These are phyloP conservation scores for Oscheius myriophilus DNA, from an alignment of 2,888 invertebrate species.

Conservation along the genomic window DNA sequence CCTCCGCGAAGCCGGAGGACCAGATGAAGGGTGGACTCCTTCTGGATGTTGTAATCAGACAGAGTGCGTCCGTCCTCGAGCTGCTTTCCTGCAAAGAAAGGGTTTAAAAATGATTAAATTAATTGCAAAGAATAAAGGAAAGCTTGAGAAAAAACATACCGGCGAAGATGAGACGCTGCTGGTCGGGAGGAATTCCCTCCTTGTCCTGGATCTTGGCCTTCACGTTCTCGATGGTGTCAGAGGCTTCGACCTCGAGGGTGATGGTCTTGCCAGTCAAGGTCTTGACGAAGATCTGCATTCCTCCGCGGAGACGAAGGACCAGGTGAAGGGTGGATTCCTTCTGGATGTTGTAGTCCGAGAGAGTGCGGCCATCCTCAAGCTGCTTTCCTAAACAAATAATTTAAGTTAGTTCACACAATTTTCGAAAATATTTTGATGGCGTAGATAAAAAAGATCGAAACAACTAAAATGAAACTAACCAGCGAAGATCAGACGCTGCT, in stretches of 20 bases:
- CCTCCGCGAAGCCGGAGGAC: conserved; percentile 59
- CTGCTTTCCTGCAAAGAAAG: conserved; percentile 11
- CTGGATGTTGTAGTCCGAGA: conserved; percentile 56
- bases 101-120: too few relatives aligned
- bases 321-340: conserved; percentile 37
- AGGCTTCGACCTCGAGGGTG: conserved; percentile 55
- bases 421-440: neutral
- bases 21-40: conserved; percentile 37
- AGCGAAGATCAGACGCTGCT: conserved; percentile 58
- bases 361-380: conserved; percentile 80
- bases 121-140: conserved; percentile 79
- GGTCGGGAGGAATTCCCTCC: conserved; percentile 58
- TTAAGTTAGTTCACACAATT: neutral
- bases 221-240: conserved; percentile 57
- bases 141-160: conserved; percentile 23
- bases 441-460: neutral
- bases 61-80: conserved; percentile 80
- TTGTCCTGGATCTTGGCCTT: conserved; percentile 59
- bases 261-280: conserved; percentile 88
- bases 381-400: conserved; percentile 11
- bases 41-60: conserved; percentile 56
- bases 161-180: conserved; percentile 58
- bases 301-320: conserved; percentile 57
- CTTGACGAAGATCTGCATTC: conserved; percentile 94
- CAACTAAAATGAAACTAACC: conserved; percentile 22